Conservation (phyloP, 2,113 vertebrate genomes). For the Tragulus kanchil region DNA sequence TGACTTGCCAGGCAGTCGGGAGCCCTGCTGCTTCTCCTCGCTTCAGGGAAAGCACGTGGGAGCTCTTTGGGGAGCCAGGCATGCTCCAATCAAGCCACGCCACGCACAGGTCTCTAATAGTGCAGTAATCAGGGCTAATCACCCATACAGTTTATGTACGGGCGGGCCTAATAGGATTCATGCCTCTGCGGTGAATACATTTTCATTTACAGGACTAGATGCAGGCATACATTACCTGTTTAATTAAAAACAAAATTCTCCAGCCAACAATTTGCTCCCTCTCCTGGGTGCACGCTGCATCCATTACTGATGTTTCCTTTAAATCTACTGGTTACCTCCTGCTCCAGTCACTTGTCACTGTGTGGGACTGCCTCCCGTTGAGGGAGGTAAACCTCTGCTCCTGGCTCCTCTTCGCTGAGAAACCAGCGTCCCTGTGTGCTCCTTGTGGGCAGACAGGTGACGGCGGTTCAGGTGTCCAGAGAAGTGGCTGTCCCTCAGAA, state of each 20-base stretch:
- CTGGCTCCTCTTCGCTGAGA: background rate
- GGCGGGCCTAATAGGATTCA: constrained; percentile 85
- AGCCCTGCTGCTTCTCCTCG: constrained; percentile 69
- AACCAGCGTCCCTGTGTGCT: background rate
- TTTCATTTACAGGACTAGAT: constrained; percentile 86
- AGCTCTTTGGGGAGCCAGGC: constrained; percentile 82
- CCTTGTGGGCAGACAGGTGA: background rate
- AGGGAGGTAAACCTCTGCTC: background rate
- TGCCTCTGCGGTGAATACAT: constrained; percentile 86
- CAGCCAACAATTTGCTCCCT: constrained; percentile 86
- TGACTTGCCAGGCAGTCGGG: constrained; percentile 53
- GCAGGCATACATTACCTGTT: constrained; percentile 87
- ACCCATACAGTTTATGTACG: constrained; percentile 84
- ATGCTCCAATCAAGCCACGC: constrained; percentile 84
- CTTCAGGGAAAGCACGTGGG: constrained; percentile 81
- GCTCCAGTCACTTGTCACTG: constrained; percentile 72
- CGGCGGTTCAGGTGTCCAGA: background rate
- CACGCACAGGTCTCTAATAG: constrained; percentile 84
- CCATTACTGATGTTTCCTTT: constrained; percentile 78
- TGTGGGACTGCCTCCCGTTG: constrained; percentile 25
- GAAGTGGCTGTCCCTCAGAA: rapidly evolving
- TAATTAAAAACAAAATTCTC: constrained; percentile 90
- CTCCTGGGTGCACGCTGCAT: constrained; percentile 82
- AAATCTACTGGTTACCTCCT: constrained; percentile 82
- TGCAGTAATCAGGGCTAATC: constrained; percentile 88